phyloP scores from a whole-genome alignment of 2,113 vertebrate genomes.

The Eulemur rufifrons region DNA sequence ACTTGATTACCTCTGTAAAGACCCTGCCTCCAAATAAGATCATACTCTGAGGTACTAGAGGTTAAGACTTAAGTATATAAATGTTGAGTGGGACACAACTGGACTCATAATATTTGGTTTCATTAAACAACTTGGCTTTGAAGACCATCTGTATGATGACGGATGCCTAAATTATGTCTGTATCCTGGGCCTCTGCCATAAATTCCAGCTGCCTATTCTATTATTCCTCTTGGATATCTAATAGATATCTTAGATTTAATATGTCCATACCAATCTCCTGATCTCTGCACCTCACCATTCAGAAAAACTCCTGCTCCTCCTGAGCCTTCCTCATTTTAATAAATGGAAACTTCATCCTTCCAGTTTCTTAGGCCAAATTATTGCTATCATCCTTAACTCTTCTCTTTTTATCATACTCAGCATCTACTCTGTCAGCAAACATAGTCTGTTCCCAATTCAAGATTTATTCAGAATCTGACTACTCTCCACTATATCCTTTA shows the following conservation, averaged over 20 bases:
- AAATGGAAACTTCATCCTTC: not conserved
- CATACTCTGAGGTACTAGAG: not conserved
- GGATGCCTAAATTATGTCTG: not conserved
- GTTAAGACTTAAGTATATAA: not conserved
- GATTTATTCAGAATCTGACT: not conserved
- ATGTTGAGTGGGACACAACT: not conserved
- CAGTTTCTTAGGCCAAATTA: not conserved
- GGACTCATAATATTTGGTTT: not conserved
- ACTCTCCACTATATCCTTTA: not conserved
- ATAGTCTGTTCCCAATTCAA: not conserved
- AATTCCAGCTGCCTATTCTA: not conserved
- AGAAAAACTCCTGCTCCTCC: not conserved
- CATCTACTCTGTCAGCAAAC: not conserved
- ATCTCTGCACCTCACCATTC: not conserved
- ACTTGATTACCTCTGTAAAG: not conserved
- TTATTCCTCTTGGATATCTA: not conserved
- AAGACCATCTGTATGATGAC: not conserved
- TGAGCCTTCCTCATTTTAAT: not conserved
- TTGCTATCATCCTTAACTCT: not conserved
- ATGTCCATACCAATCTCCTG: not conserved
- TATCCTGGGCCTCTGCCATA: not conserved
- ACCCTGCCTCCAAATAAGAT: not conserved
- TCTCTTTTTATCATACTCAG: not conserved
- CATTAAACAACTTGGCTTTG: not conserved
- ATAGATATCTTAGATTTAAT: slow-evolving; percentile 1